Base-by-base conservation (phyloP, 2,797 vertebrate genomes). In the Anguilla anguilla region DNA sequence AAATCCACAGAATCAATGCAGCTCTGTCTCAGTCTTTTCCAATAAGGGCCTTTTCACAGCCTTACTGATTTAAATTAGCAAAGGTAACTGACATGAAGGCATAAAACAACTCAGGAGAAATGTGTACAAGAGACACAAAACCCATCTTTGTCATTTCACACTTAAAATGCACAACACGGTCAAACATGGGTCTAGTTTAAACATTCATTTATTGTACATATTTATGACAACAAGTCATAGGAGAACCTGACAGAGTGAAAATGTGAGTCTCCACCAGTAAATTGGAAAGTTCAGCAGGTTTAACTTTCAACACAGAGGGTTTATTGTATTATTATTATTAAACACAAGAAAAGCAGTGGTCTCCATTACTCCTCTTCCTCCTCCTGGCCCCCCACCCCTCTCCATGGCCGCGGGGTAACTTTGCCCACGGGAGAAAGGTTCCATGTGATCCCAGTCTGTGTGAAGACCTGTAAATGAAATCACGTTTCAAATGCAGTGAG, bases 381-480 rank as follows among this genome's bases (percentile, higher is more conserved):
- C 64, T 57, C 53, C 15, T 53, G 51, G 51, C 7, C 7, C 91
- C 9, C 51, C 39, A 59, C 88, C 91, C 90, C 55, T 91, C 35
- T 94, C 96, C 96, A 97, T 3, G 77, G 17, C 89, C 95, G 94
- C 46, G 96, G 96, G 89, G 89, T 93, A 10, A 96, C 1, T 88
- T 89, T 96, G 19, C 96, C 94, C 0, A 96, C 86, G 0, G 96
- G 96, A 6, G 96, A 97, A 74, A 93, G 0, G 86, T 96, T 96
- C 96, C 96, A 97, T 55, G 89, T 84, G 53, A 97, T 95, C 74
- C 95, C 96, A 4, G 95, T 94, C 81, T 94, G 94, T 90, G 96
- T 96, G 86, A 93, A 0, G 15, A 97, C 95, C 96, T 97, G 90
- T 31, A 90, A 55, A 69, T 11, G 25, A 69, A 79, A 9, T 49